A percentile compares a stretch with the other conserved stretches of the same genome.
Evolutionary conservation across 2,797 vertebrate species (phyloP).

Genomic region (Balearica regulorum): DNA sequence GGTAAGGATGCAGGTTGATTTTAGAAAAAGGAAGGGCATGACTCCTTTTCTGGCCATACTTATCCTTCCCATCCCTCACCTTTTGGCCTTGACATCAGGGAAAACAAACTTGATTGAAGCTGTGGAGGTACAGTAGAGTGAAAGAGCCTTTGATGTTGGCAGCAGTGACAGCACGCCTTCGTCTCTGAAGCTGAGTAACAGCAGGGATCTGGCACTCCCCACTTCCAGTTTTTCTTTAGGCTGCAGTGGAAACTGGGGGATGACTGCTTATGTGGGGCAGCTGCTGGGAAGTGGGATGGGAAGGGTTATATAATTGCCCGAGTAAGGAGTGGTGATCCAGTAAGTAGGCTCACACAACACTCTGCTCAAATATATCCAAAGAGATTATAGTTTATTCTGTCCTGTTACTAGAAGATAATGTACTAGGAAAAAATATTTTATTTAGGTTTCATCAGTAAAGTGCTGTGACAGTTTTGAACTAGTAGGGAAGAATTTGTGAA

Average conservation of each 20-base stretch:
- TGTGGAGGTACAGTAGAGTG: neutral
- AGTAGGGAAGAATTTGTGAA: neutral
- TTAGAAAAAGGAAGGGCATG: neutral
- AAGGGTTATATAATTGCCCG: neutral
- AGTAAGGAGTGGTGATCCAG: neutral
- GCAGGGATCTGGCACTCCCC: neutral
- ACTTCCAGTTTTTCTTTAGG: neutral
- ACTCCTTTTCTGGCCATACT: neutral
- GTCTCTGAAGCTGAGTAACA: neutral
- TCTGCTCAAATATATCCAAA: neutral
- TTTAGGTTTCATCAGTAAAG: neutral
- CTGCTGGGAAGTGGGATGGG: neutral
- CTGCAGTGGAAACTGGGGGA: neutral
- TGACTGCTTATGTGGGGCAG: neutral
- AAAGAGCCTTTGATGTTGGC: neutral
- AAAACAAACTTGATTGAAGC: neutral
- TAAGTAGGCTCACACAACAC: fast-evolving
- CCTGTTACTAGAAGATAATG: neutral
- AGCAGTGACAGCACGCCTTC: neutral
- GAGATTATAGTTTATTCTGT: neutral
- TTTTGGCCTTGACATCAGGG: neutral
- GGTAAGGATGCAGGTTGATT: neutral
- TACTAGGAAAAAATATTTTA: neutral
- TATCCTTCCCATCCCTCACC: neutral
- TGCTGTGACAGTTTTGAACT: neutral